phyloP scores from a whole-genome alignment of 2,797 vertebrate genomes.

The Prionace glauca region DNA sequence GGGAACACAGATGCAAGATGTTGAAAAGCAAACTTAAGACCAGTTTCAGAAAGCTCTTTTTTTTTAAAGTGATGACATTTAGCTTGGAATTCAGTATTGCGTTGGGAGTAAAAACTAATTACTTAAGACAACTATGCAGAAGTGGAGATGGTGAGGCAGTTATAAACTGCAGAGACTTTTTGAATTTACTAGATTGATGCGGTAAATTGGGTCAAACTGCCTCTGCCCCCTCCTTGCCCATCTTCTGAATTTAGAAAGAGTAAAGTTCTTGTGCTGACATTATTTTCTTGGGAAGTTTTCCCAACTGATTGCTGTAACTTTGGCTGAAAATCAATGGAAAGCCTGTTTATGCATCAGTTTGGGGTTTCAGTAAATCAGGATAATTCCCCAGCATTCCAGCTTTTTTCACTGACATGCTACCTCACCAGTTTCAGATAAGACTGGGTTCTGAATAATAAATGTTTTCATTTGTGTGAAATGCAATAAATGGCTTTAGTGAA shows the following conservation, averaged over 20 bases:
- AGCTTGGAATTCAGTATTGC: no score
- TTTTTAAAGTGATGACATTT: no score
- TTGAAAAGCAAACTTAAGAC: neutral
- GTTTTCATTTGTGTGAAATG: neutral
- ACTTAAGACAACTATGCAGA: neutral
- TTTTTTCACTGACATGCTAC: neutral
- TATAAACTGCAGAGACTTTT: neutral
- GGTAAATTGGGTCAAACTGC: neutral
- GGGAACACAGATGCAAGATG: neutral
- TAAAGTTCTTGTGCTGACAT: neutral
- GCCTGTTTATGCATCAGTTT: neutral
- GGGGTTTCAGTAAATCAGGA: neutral
- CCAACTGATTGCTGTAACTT: neutral
- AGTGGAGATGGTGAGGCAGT: no score
- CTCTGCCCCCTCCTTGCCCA: neutral
- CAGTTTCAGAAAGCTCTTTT: neutral
- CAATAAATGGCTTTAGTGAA: neutral
- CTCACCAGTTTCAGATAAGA: neutral
- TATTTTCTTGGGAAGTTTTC: neutral
- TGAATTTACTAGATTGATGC: neutral
- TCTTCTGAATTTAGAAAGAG: neutral
- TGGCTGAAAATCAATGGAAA: neutral
- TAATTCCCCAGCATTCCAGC: neutral
- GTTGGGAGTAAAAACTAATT: neutral
- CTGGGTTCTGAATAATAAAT: neutral